Conservation (phyloP, 30 jellyfish, hydroid and myxozoan species). For the Hydractinia symbiolongicarpus region DNA sequence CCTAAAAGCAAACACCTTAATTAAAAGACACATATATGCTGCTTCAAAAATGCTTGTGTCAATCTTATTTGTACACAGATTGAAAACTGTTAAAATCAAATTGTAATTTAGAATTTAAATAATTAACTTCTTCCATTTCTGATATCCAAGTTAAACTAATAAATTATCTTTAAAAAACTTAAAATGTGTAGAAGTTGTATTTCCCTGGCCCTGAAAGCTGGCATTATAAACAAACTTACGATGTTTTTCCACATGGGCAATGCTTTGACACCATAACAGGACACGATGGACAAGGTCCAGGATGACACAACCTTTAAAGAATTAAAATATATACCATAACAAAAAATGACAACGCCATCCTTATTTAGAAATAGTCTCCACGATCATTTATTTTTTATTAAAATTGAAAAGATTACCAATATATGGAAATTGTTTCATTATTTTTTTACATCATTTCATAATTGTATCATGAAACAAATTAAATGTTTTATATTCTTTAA, state of each 20-base stretch:
- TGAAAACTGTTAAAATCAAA: too few species aligned
- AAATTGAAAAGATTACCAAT: too few species aligned
- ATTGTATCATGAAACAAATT: too few species aligned
- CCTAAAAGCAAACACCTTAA: constrained; percentile 28
- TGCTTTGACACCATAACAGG: constrained; percentile 86
- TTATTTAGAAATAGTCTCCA: neutral
- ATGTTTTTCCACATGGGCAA: constrained; percentile 82
- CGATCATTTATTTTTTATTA: too few species aligned
- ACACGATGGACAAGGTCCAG: constrained; percentile 98
- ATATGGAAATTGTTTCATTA: too few species aligned
- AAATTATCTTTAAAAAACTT: neutral
- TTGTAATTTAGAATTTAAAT: too few species aligned
- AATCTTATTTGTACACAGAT: too few species aligned
- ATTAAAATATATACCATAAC: neutral
- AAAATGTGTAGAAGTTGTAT: neutral
- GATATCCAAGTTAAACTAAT: too few species aligned
- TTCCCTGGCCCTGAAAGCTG: too few species aligned
- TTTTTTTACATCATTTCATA: too few species aligned
- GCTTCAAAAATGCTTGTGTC: neutral
- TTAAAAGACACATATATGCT: neutral
- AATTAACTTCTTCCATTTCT: too few species aligned
- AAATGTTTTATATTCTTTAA: too few species aligned
- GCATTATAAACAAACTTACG: constrained; percentile 45
- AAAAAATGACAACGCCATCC: neutral
- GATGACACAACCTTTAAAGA: constrained; percentile 79